Percentiles rank a stretch among this genome's conserved stretches.
Evolutionary conservation across 2,888 invertebrate genomes (phyloP).

Genomic region (Cenopis cana): DNA sequence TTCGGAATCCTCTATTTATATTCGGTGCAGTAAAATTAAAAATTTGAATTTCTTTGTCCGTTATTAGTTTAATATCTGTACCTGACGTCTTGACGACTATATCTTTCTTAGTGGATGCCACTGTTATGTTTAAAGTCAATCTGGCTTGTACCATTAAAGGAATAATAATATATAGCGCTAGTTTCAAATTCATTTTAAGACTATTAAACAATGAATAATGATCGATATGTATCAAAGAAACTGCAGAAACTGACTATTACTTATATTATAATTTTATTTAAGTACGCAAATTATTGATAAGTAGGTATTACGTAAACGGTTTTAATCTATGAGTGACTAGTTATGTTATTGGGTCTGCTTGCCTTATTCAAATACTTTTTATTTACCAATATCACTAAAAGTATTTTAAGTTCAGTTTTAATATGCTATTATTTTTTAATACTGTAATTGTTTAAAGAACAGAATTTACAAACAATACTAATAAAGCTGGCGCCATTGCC

Average conservation of each 20-base stretch:
- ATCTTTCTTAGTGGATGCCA: conserved; percentile 53
- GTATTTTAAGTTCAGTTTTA: too few relatives aligned
- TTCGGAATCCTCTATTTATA: conserved; percentile 61
- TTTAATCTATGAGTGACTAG: conserved; percentile 3
- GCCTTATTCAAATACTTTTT: background rate
- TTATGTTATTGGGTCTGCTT: conserved; percentile 7
- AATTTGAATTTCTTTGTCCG: conserved; percentile 59
- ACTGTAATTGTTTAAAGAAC: too few relatives aligned
- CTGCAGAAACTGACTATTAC: conserved; percentile 11
- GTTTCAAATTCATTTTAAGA: background rate
- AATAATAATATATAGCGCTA: conserved; percentile 6
- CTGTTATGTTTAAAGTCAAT: conserved; percentile 60
- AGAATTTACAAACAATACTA: too few relatives aligned
- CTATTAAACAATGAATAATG: background rate
- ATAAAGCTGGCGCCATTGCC: too few relatives aligned
- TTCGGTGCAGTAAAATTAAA: conserved; percentile 67
- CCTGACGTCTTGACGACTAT: conserved; percentile 55
- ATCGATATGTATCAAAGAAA: background rate
- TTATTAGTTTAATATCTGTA: conserved; percentile 59
- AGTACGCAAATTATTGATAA: background rate
- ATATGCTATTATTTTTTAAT: too few relatives aligned
- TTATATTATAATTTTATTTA: conserved; percentile 4
- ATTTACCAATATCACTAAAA: background rate
- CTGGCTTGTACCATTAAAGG: conserved; percentile 50
- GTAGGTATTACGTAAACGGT: conserved; percentile 11